Evolutionary conservation across 2,113 vertebrate species (phyloP), one percentile per base, ranked within the genome.

Genomic region (Pteronura brasiliensis): DNA sequence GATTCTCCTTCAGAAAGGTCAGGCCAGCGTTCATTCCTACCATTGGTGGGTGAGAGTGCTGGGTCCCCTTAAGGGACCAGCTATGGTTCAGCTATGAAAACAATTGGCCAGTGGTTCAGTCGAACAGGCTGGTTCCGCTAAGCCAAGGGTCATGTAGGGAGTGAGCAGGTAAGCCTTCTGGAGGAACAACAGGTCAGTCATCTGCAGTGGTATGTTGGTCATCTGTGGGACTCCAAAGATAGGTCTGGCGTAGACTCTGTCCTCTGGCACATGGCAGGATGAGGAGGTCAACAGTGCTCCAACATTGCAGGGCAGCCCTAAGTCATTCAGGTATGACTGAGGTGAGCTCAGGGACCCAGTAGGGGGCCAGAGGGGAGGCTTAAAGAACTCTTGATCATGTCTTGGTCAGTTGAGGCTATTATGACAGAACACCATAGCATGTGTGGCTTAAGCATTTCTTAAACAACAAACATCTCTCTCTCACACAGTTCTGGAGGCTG

Each of bases 11-110:
- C 39, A 29, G 86, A 67, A 86, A 74, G 2, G 6, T 34, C 6
- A 3, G 71, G 63, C 20, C 34, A 21, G 34, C 23, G 21, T 25
- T 52, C 74, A 52, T 36, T 82, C 67, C 44, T 25, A 61, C 4
- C 7, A 4, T 18, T 0, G 39, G n/a, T 23, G 34, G 15, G 10
- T 9, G 59, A 55, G 1, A 61, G 27, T 6, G 8, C 23, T 21
- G 1, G 21, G 2, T 12, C n/a, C 67, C 39, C 34, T 39, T 47
- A 27, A 61, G 29, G 8, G 52, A 55, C 52, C 52, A 55, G 52
- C 52, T 7, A 39, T 39, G 27, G 3, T 57, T 74, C 47, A 57
- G 18, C 74, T 57, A 25, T 36, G 36, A 74, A 74, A 36, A 42
- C 2, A 63, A 20, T 23, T 0, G 4, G 12, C 44, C 23, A n/a